Percentiles rank a stretch among this genome's conserved stretches.
Conservation (phyloP, 2,888 invertebrate genomes). For the Onthophagus sagittarius region DNA sequence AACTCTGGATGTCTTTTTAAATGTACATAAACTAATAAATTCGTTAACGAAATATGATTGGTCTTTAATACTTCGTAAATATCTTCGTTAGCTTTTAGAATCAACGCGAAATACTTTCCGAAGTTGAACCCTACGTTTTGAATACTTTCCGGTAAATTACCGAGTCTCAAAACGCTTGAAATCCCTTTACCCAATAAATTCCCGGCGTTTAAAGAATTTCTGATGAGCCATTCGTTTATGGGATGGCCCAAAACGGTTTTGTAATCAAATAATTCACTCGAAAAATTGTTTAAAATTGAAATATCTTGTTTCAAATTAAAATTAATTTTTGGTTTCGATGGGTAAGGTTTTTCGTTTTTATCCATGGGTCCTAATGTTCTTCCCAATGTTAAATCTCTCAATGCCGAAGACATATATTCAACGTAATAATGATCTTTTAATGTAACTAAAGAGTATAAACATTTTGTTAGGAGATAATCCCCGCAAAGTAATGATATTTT, state of each 20-base stretch:
- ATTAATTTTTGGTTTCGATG: conserved; percentile 48
- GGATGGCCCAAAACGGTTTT: conserved; percentile 54
- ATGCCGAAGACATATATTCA: conserved; percentile 80
- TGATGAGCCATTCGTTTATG: conserved; percentile 72
- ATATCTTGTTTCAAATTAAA: conserved; percentile 23
- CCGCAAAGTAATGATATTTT: conserved; percentile 87
- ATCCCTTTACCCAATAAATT: conserved; percentile 76
- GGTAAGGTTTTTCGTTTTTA: conserved; percentile 75
- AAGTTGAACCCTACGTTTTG: conserved; percentile 76
- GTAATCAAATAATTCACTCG: conserved; percentile 29
- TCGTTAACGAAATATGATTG: conserved; percentile 6
- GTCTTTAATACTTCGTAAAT: conserved; percentile 8
- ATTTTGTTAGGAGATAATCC: conserved; percentile 85
- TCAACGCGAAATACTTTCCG: conserved; percentile 82
- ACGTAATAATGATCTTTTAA: conserved; percentile 75
- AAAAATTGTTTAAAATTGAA: conserved; percentile 31
- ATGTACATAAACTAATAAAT: conserved; percentile 14
- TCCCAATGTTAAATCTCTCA: conserved; percentile 81
- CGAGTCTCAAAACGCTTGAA: conserved; percentile 75
- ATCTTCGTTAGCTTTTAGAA: conserved; percentile 64
- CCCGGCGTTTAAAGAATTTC: conserved; percentile 73
- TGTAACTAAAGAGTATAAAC: conserved; percentile 79
- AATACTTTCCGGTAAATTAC: conserved; percentile 67
- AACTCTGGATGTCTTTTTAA: conserved; percentile 9
- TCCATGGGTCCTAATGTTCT: conserved; percentile 83